A percentile compares a stretch with the other conserved stretches of the same genome.
Conservation (phyloP, 2,888 invertebrate species). For the Cephus spinipes region DNA sequence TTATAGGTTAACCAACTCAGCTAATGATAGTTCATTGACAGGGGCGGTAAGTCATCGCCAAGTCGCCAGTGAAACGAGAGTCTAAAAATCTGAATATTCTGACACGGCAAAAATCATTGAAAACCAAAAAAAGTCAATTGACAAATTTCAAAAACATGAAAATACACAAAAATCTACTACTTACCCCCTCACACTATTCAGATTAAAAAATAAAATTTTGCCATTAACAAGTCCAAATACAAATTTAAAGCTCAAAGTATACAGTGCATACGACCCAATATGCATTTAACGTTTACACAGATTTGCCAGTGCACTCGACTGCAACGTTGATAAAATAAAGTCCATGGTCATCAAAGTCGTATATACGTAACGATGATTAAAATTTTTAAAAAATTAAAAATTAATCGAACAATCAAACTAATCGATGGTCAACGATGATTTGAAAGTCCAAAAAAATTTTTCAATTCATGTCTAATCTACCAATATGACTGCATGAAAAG, state of each 20-base stretch:
- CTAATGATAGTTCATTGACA: neutral
- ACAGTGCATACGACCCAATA: neutral
- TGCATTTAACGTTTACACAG: slow-evolving; percentile 4
- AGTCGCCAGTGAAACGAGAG: neutral
- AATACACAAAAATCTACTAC: no score
- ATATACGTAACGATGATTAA: neutral
- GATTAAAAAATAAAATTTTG: neutral
- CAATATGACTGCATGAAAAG: neutral
- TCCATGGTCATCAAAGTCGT: neutral
- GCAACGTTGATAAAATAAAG: neutral
- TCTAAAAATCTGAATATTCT: neutral
- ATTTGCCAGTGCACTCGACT: neutral
- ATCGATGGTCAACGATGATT: neutral
- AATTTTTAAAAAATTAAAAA: neutral
- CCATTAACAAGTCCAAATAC: no score
- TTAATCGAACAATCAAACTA: neutral
- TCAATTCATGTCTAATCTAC: neutral
- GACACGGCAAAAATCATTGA: neutral
- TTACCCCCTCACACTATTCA: neutral
- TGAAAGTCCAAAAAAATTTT: neutral
- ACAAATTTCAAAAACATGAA: no score
- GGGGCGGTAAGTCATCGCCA: neutral
- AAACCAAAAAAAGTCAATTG: rapidly evolving
- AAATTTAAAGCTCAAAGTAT: neutral
- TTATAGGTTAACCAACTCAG: neutral